These are phyloP conservation scores for Heliconius cydno DNA, from an alignment of 2,888 invertebrate genomes.

Conservation along the genomic window DNA sequence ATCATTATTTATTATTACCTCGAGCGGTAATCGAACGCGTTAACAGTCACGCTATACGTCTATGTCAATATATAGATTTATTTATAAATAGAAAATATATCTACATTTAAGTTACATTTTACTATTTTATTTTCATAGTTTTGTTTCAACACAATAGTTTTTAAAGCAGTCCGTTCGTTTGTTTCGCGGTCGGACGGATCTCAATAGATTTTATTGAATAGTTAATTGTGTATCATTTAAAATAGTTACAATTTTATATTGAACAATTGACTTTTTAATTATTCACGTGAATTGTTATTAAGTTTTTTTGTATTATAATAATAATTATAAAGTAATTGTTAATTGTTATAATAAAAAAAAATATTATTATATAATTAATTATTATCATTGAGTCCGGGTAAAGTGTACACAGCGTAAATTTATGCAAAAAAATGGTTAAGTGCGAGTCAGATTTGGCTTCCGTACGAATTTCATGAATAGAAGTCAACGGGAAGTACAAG, in stretches of 20 bases:
- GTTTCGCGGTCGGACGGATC: background rate
- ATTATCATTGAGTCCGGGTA: too few species aligned
- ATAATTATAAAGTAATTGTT: background rate
- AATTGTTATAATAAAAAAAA: too few species aligned
- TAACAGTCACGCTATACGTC: background rate
- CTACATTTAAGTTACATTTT: background rate
- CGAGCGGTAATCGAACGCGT: too few species aligned
- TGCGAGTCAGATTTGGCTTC: too few species aligned
- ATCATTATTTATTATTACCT: too few species aligned
- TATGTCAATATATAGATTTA: background rate
- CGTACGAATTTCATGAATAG: too few species aligned
- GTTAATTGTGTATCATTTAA: slow-evolving; percentile 11
- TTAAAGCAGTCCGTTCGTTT: slow-evolving; percentile 5
- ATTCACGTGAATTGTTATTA: background rate
- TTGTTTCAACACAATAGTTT: slow-evolving; percentile 7
- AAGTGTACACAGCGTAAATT: too few species aligned
- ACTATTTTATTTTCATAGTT: background rate
- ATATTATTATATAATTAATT: too few species aligned
- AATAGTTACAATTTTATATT: slow-evolving; percentile 1
- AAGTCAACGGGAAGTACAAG: too few species aligned
- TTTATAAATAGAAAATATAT: slow-evolving; percentile 1
- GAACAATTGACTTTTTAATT: slow-evolving; percentile 19
- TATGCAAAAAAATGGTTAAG: too few species aligned
- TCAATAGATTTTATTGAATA: slow-evolving; percentile 17
- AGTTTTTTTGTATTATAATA: background rate